These are phyloP conservation scores for Acrocephalus scirpaceus DNA, from an alignment of 2,797 vertebrate genomes.

Conservation along the genomic window DNA sequence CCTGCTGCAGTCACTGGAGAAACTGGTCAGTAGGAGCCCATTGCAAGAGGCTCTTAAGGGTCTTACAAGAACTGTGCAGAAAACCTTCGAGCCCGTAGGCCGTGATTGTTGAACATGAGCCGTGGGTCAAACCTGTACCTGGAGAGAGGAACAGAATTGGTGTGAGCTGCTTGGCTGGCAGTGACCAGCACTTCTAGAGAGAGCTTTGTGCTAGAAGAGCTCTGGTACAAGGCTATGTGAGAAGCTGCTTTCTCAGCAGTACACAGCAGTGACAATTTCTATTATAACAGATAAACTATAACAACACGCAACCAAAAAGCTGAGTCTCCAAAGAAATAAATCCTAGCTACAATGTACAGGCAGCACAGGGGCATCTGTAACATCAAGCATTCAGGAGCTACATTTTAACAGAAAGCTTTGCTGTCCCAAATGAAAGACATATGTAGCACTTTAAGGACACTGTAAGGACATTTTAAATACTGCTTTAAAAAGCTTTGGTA, in stretches of 20 bases:
- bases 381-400: not conserved
- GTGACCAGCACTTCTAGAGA: not conserved
- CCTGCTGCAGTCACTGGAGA: slow-evolving; percentile 69
- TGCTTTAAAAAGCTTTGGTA: not conserved
- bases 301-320: fast-evolving
- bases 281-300: not conserved
- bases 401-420: not conserved
- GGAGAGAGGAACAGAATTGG: not conserved
- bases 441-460: not conserved
- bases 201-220: not conserved
- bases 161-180: not conserved
- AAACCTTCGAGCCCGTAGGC: slow-evolving; percentile 75
- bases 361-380: fast-evolving
- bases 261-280: not conserved
- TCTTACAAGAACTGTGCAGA: slow-evolving; percentile 75
- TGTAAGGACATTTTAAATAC: not conserved
- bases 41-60: not conserved
- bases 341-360: not conserved
- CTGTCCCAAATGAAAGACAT: not conserved
- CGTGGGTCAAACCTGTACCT: slow-evolving; percentile 91
- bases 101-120: slow-evolving; percentile 85
- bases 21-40: slow-evolving; percentile 28
- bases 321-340: not conserved
- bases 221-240: not conserved
- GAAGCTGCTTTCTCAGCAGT: not conserved